phyloP scores from a whole-genome alignment of 2,113 vertebrate genomes.

The Onychostoma macrolepis region DNA sequence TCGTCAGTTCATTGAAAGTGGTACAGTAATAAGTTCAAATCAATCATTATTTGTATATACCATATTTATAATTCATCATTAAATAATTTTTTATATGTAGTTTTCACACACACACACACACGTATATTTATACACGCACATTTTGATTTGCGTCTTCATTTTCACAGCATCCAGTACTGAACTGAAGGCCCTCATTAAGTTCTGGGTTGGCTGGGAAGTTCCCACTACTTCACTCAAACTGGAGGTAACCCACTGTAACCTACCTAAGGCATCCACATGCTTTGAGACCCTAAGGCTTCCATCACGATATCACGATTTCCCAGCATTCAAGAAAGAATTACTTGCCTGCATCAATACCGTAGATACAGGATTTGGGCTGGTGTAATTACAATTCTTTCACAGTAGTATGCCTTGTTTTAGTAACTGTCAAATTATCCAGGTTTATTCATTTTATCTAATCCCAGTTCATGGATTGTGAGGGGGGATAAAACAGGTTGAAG shows the following conservation, averaged over 20 bases:
- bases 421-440: too few species aligned
- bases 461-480: background rate
- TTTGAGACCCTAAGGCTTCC: conserved; percentile 21
- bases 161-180: background rate
- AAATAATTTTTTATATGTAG: too few species aligned
- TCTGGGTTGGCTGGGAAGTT: conserved; percentile 24
- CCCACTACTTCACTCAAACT: background rate
- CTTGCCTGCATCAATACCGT: background rate
- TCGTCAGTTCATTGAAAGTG: too few species aligned
- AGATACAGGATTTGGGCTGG: conserved; percentile 4
- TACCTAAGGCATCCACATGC: background rate
- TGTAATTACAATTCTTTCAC: background rate
- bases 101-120: too few species aligned
- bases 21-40: too few species aligned
- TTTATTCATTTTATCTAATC: background rate
- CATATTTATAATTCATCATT: too few species aligned
- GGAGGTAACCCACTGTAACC: background rate
- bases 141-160: too few species aligned
- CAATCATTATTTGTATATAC: too few species aligned
- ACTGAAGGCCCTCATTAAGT: background rate
- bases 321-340: background rate
- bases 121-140: too few species aligned
- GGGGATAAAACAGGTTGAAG: too few species aligned
- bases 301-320: background rate
- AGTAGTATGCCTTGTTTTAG: background rate